These are phyloP conservation scores for Cirrhinus molitorella DNA, from an alignment of 2,797 vertebrate species.

Conservation along the genomic window DNA sequence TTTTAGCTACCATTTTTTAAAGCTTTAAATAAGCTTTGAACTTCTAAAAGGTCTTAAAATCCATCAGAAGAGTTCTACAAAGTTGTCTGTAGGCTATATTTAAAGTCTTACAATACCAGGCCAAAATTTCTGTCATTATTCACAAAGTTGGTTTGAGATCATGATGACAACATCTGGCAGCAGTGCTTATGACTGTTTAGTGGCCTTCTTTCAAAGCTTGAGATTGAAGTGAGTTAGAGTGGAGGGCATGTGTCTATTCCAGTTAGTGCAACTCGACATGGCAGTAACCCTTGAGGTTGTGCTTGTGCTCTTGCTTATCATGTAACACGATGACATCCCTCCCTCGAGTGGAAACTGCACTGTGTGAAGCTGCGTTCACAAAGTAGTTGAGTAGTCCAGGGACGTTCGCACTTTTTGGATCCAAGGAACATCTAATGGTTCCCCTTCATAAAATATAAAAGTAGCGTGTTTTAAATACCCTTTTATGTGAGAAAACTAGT, in stretches of 20 bases:
- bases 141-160: constrained; percentile 51
- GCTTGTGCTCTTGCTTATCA: constrained; percentile 45
- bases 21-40: background rate
- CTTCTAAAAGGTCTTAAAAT: background rate
- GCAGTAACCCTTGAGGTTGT: constrained; percentile 61
- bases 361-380: background rate
- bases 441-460: background rate
- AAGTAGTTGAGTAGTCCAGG: background rate
- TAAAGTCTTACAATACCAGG: background rate
- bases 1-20: no score
- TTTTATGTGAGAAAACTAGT: background rate
- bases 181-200: constrained; percentile 51
- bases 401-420: background rate
- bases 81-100: background rate
- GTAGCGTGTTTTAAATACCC: background rate
- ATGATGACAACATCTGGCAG: constrained; percentile 69
- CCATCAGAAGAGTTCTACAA: background rate
- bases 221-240: constrained; percentile 53
- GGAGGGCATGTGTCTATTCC: constrained; percentile 61
- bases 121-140: background rate
- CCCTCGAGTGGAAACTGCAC: constrained; percentile 10
- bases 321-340: constrained; percentile 59
- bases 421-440: background rate
- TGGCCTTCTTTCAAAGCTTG: constrained; percentile 34
- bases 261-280: constrained; percentile 52